Evolutionary conservation across 2,888 invertebrate species (phyloP), one percentile per base, ranked within the genome.

Genomic region (Aromia moschata): DNA sequence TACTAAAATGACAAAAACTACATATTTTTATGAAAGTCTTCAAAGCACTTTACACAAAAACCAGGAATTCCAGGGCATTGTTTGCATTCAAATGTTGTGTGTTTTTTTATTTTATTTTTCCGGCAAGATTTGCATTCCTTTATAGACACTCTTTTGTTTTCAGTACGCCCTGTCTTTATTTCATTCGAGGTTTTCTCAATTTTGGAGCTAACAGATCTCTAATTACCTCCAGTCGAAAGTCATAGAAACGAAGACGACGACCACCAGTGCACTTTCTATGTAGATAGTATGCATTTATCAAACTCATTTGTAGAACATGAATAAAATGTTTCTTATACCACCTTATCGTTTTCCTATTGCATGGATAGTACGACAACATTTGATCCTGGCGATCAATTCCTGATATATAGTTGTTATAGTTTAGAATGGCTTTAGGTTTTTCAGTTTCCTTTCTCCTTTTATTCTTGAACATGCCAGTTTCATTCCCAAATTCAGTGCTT

Each of bases 61-160:
- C 25, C 25, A 25, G 25, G 25, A 25, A 25, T 25, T 25, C 25
- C 25, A 25, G 25, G 25, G 25, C 25, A 25, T 7, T 25, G 4
- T 25, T 25, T 25, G 25, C 25, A 25, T 25, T 25, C 3, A 25
- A 25, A 25, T 7, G 25, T 25, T 25, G 25, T 25, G 4, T 25
- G 25, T 25, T 54, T 31, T 43, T 12, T 16, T 52, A 52, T 52
- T 52, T 52, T 18, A 12, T 46, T 52, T 45, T 52, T 1, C 30
- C 41, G 43, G 18, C 41, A 52, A n/a, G 43, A 44, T 52, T 52
- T 52, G 52, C 52, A 43, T 52, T 52, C 43, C 30, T 45, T 52
- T 52, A 17, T 52, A 45, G 43, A 46, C 41, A 52, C 52, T 51
- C 51, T 52, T 52, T 43, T 52, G 43, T 40, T 46, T 52, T 45